Conservation (phyloP, 2,113 vertebrate genomes). For the Puffinus mauretanicus region DNA sequence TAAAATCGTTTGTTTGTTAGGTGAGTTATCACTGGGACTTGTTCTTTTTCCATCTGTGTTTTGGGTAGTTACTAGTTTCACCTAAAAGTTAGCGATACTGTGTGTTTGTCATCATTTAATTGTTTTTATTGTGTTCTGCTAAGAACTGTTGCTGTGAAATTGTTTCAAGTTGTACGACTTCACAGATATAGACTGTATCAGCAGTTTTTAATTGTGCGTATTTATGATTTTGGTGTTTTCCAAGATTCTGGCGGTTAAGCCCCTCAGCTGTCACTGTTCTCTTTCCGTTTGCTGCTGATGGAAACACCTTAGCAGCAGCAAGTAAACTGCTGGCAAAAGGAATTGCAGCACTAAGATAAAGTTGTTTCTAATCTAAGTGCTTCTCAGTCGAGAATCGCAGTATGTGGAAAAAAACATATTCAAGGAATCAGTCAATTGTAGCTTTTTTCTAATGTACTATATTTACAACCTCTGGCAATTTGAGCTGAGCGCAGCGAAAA, state of each 20-base stretch:
- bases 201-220: background rate
- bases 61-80: background rate
- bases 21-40: background rate
- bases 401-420: background rate
- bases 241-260: background rate
- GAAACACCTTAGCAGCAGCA: background rate
- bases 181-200: background rate
- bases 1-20: background rate
- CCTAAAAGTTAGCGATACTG: background rate
- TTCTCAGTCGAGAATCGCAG: background rate
- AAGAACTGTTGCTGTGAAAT: background rate
- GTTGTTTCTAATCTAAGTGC: background rate
- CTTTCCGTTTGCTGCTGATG: background rate
- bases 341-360: background rate
- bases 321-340: background rate
- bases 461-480: conserved; percentile 18
- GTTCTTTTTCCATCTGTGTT: background rate
- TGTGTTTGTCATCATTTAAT: background rate
- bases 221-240: background rate
- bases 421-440: background rate
- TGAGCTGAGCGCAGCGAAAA: conserved; percentile 35
- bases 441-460: background rate
- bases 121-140: background rate
- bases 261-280: background rate
- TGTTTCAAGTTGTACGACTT: background rate